Conservation (phyloP, 2,888 invertebrate genomes). For the Eutolmus rufibarbis region DNA sequence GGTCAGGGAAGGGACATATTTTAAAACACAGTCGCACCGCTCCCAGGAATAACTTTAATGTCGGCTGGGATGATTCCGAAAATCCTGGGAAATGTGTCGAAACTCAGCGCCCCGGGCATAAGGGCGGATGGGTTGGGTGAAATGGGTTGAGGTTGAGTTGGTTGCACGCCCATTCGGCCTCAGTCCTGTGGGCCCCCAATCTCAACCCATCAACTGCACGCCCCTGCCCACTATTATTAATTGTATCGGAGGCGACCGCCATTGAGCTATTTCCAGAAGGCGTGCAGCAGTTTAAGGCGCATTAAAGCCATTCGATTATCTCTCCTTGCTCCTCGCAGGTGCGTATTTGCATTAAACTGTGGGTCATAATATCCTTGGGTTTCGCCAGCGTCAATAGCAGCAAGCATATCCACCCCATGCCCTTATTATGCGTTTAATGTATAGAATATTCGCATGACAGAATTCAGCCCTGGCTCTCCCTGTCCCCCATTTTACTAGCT, state of each 20-base stretch:
- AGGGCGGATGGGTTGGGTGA: neutral
- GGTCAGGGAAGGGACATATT: neutral
- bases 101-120: neutral
- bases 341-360: conserved; percentile 35
- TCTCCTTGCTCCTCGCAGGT: neutral
- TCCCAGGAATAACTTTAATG: neutral
- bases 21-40: neutral
- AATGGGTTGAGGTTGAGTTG: neutral
- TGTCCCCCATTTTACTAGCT: neutral
- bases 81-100: neutral
- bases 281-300: conserved; percentile 16
- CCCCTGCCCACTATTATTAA: conserved; percentile 19
- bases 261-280: conserved; percentile 32
- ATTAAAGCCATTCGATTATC: conserved; percentile 34
- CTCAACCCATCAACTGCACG: neutral
- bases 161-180: neutral
- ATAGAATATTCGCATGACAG: conserved; percentile 48
- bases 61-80: neutral
- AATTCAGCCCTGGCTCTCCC: conserved; percentile 35
- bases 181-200: neutral
- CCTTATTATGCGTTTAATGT: conserved; percentile 43
- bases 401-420: conserved; percentile 14
- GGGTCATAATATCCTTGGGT: conserved; percentile 37
- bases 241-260: neutral
- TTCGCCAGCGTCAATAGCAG: neutral